phyloP scores from a whole-genome alignment of 2,797 vertebrate genomes.

The Huso huso region DNA sequence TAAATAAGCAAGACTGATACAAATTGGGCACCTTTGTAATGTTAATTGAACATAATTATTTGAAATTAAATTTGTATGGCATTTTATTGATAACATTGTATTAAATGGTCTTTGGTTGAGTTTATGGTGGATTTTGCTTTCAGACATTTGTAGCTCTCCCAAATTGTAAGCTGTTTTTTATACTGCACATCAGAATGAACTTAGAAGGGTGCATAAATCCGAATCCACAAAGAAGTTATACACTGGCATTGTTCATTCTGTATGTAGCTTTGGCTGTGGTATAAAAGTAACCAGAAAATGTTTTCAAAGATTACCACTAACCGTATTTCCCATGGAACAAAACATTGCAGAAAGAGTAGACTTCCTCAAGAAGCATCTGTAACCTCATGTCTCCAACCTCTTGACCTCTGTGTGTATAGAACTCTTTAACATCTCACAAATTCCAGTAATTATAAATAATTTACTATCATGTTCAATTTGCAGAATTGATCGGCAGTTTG shows the following conservation, averaged over 20 bases:
- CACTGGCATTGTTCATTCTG: too few relatives aligned
- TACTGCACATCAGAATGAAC: too few relatives aligned
- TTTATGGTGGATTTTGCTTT: slow-evolving; percentile 1
- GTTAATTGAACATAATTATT: slow-evolving; percentile 25
- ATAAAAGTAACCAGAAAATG: too few relatives aligned
- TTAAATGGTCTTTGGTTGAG: slow-evolving; percentile 5
- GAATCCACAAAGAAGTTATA: not conserved
- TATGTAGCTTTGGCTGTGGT: too few relatives aligned
- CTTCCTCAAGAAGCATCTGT: not conserved
- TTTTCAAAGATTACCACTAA: too few relatives aligned
- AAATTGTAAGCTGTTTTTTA: not conserved
- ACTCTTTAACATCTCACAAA: slow-evolving; percentile 5
- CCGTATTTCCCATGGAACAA: not conserved
- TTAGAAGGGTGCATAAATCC: too few relatives aligned
- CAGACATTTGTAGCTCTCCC: not conserved
- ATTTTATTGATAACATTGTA: not conserved
- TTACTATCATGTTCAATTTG: slow-evolving; percentile 52
- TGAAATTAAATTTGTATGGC: slow-evolving; percentile 3
- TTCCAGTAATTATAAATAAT: slow-evolving; percentile 52
- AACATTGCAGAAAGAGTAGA: not conserved
- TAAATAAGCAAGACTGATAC: slow-evolving; percentile 34
- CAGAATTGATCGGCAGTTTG: slow-evolving; percentile 53
- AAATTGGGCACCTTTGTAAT: slow-evolving; percentile 18
- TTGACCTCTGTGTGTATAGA: not conserved
- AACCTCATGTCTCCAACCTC: not conserved